Conservation (phyloP, 2,113 vertebrate species). For the Dermatemys mawii region DNA sequence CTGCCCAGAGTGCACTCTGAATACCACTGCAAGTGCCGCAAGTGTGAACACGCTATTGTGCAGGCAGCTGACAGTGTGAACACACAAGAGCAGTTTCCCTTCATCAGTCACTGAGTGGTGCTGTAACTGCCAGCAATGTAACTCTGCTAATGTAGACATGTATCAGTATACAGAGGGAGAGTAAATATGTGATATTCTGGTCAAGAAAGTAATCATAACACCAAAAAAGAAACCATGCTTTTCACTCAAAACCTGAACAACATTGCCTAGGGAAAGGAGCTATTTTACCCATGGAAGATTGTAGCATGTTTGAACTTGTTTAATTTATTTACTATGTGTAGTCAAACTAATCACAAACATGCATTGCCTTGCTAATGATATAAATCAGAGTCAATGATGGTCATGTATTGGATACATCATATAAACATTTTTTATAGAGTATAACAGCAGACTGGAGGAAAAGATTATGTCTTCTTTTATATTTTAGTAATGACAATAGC, state of each 20-base stretch:
- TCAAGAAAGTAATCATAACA: not conserved
- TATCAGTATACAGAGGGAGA: not conserved
- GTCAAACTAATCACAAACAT: not conserved
- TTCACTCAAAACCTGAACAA: not conserved
- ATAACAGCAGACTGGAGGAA: not conserved
- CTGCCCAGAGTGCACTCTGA: too few species aligned
- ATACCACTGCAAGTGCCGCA: too few species aligned
- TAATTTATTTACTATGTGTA: not conserved
- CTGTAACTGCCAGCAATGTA: too few species aligned
- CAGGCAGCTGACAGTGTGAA: too few species aligned
- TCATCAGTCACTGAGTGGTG: too few species aligned
- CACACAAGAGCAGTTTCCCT: too few species aligned
- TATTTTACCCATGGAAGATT: not conserved
- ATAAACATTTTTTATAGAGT: not conserved
- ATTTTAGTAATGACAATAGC: not conserved
- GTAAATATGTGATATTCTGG: not conserved
- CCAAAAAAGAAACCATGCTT: rapidly evolving
- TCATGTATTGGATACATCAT: not conserved
- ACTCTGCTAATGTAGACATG: too few species aligned
- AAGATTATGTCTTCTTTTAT: not conserved
- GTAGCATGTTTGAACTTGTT: not conserved
- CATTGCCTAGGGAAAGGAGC: not conserved
- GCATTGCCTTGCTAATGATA: not conserved
- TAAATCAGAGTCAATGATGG: not conserved
- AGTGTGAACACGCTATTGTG: too few species aligned